phyloP scores from a whole-genome alignment of 1,140 invertebrate species.

The Portunus trituberculatus region DNA sequence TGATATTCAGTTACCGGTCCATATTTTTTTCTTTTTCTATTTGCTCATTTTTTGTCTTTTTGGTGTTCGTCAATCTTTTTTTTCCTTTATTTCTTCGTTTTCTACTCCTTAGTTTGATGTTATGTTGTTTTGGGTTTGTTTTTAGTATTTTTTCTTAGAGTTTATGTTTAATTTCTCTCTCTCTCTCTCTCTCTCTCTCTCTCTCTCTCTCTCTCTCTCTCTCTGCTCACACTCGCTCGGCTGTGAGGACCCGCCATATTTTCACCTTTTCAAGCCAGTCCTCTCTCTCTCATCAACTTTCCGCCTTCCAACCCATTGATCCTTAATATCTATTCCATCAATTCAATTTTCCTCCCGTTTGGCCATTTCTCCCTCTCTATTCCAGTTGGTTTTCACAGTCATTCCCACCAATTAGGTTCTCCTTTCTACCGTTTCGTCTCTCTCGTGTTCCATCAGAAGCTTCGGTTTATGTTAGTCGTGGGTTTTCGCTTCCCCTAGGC shows the following conservation, averaged over 20 bases:
- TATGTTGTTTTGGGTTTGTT: no score
- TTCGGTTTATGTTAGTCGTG: background rate
- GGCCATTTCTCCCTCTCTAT: background rate
- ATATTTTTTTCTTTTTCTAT: background rate
- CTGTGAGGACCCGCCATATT: no score
- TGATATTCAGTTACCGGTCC: background rate
- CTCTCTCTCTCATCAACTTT: slow-evolving; percentile 2
- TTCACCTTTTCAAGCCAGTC: no score
- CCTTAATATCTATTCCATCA: slow-evolving; percentile 14
- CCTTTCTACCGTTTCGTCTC: slow-evolving; percentile 6
- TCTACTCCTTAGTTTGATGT: background rate
- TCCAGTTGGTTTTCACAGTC: background rate
- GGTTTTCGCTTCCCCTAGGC: background rate
- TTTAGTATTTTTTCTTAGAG: no score
- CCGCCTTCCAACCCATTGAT: background rate
- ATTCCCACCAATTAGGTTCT: background rate
- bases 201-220: no score
- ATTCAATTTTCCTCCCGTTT: slow-evolving; percentile 13
- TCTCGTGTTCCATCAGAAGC: slow-evolving; percentile 21
- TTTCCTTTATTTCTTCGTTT: background rate
- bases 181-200: no score
- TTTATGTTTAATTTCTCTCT: background rate
- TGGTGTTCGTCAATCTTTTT: background rate
- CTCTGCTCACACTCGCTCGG: no score
- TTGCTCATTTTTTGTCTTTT: background rate